These are phyloP conservation scores for Dendrocincla fuliginosa DNA, from an alignment of 2,797 vertebrate species.

Conservation along the genomic window DNA sequence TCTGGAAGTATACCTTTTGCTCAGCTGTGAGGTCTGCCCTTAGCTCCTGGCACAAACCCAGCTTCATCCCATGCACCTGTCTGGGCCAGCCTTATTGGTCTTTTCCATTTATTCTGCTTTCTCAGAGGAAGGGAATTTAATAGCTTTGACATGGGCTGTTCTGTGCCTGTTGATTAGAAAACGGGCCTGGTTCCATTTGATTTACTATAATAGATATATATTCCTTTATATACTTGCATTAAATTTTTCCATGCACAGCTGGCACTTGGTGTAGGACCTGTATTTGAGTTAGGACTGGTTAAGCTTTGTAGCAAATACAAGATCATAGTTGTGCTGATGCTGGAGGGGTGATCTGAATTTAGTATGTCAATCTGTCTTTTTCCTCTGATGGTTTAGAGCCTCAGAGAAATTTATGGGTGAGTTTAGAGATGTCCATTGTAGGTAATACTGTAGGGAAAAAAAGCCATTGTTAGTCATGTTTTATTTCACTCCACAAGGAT, in stretches of 20 bases:
- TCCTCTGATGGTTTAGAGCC: neutral
- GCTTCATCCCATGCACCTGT: neutral
- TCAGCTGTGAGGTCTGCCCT: neutral
- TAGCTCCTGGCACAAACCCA: neutral
- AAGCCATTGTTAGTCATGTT: neutral
- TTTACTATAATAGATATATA: neutral
- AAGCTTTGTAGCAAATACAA: neutral
- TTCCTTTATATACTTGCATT: neutral
- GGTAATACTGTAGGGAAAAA: neutral
- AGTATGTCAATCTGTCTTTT: neutral
- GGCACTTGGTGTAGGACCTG: neutral
- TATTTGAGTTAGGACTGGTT: neutral
- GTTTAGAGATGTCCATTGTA: neutral
- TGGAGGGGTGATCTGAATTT: neutral
- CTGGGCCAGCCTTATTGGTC: accelerated
- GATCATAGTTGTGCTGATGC: neutral
- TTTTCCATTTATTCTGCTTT: neutral
- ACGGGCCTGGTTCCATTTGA: neutral
- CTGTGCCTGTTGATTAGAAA: neutral
- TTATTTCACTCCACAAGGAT: neutral
- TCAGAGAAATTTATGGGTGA: neutral
- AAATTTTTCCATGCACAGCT: neutral
- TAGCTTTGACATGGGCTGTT: neutral
- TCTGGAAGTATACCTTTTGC: neutral
- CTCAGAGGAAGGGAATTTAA: neutral